Percentiles rank a stretch among this genome's conserved stretches.
These are phyloP conservation scores for Colostygia pectinataria DNA, from an alignment of 2,888 invertebrate species.

Conservation along the genomic window DNA sequence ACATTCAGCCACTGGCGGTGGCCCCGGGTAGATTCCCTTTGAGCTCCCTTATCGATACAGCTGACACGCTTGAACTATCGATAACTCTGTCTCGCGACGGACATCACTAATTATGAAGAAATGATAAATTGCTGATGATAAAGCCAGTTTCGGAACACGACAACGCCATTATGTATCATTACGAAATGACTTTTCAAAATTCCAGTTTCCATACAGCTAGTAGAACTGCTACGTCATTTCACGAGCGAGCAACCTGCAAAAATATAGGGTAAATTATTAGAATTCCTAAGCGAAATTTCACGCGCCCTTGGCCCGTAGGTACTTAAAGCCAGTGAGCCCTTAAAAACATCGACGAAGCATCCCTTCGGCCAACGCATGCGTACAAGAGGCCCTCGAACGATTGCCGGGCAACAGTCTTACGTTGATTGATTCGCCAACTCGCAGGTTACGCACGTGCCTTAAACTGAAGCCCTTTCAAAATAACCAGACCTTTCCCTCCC, in stretches of 20 bases:
- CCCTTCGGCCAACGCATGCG: constrained; percentile 71
- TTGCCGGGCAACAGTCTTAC: constrained; percentile 65
- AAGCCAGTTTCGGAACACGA: neutral
- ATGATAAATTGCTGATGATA: neutral
- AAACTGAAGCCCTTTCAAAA: constrained; percentile 56
- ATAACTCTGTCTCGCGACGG: constrained; percentile 5
- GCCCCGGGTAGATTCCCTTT: constrained; percentile 5
- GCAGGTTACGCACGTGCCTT: constrained; percentile 61
- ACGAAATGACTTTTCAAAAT: neutral
- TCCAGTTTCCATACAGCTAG: neutral
- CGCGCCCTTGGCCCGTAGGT: constrained; percentile 18
- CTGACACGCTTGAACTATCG: constrained; percentile 11
- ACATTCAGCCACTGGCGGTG: neutral
- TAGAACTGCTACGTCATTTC: constrained; percentile 4
- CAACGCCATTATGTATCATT: neutral
- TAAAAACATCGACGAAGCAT: constrained; percentile 40
- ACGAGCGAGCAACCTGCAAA: neutral
- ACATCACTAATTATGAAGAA: constrained; percentile 16
- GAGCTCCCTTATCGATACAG: constrained; percentile 7
- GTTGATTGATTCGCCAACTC: constrained; percentile 80
- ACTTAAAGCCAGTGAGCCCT: constrained; percentile 29
- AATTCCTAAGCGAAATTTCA: constrained; percentile 9
- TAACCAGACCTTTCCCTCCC: constrained; percentile 38
- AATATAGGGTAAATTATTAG: constrained; percentile 5
- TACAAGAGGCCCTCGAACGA: constrained; percentile 47